A percentile compares a stretch with the other conserved stretches of the same genome.
phyloP scores from a whole-genome alignment of 2,888 invertebrate genomes.

The Tachystola acroxantha region DNA sequence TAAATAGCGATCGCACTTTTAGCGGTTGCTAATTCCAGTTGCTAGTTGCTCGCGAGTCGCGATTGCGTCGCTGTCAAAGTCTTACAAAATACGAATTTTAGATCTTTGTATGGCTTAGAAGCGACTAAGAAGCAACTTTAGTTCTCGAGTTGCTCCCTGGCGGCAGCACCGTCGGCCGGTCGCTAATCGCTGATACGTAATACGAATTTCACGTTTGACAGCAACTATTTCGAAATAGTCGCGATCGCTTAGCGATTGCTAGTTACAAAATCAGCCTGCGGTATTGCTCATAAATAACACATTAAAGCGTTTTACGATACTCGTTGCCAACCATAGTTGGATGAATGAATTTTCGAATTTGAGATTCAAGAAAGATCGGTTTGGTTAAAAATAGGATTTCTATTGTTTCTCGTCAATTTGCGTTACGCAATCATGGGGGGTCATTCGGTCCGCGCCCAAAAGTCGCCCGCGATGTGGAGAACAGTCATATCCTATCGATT shows the following conservation, averaged over 20 bases:
- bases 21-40: too few species aligned
- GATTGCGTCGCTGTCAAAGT: too few species aligned
- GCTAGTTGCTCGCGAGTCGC: too few species aligned
- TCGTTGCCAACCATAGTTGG: conserved; percentile 2
- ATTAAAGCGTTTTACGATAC: conserved; percentile 5
- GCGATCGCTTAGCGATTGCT: not conserved
- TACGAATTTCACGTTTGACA: too few species aligned
- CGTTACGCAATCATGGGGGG: conserved; percentile 66
- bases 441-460: conserved; percentile 73
- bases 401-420: conserved; percentile 41
- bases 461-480: conserved; percentile 74
- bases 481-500: conserved; percentile 80
- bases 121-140: too few species aligned
- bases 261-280: not conserved
- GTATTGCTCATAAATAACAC: conserved; percentile 6
- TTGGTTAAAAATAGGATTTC: conserved; percentile 12
- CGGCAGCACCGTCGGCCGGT: too few species aligned
- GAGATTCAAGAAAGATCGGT: not conserved
- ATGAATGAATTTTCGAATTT: conserved; percentile 9
- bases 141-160: too few species aligned
- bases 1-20: too few species aligned
- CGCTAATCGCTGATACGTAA: too few species aligned
- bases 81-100: too few species aligned
- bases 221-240: too few species aligned
- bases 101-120: too few species aligned